Conservation (phyloP, 2,797 vertebrate genomes). For the Glossophaga mutica region DNA sequence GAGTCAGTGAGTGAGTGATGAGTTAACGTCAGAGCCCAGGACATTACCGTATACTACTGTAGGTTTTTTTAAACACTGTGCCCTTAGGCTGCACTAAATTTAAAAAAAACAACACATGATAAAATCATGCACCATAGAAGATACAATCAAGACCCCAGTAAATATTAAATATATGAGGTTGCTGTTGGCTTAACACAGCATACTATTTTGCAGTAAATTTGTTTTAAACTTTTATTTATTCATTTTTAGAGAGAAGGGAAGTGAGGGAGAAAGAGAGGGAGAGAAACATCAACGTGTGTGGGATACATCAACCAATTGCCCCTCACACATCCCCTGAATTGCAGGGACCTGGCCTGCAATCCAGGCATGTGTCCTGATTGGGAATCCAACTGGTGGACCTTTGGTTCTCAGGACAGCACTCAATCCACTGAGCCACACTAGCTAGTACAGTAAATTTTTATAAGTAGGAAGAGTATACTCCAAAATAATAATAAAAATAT, state of each 20-base stretch:
- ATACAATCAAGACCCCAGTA: background rate
- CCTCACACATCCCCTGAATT: too few relatives aligned
- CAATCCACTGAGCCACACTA: too few relatives aligned
- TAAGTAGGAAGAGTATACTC: background rate
- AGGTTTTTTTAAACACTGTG: background rate
- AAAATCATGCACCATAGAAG: background rate
- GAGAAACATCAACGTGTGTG: too few relatives aligned
- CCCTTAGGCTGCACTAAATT: background rate
- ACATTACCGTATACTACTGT: background rate
- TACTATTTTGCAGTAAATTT: background rate
- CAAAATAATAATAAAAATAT: background rate
- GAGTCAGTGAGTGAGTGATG: background rate
- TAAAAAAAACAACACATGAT: background rate
- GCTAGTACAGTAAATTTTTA: background rate
- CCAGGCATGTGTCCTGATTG: too few relatives aligned
- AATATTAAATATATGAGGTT: background rate
- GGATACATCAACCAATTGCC: too few relatives aligned
- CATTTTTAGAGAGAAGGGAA: background rate
- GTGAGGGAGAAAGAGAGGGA: too few relatives aligned
- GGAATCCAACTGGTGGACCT: too few relatives aligned
- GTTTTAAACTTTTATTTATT: background rate
- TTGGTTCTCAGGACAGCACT: too few relatives aligned
- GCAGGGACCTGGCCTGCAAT: too few relatives aligned
- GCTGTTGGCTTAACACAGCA: background rate
- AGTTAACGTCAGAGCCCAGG: background rate